Evolutionary conservation across 2,113 vertebrate species (phyloP), one percentile per base, ranked within the genome.

Genomic region (Rhodinocichla rosea): DNA sequence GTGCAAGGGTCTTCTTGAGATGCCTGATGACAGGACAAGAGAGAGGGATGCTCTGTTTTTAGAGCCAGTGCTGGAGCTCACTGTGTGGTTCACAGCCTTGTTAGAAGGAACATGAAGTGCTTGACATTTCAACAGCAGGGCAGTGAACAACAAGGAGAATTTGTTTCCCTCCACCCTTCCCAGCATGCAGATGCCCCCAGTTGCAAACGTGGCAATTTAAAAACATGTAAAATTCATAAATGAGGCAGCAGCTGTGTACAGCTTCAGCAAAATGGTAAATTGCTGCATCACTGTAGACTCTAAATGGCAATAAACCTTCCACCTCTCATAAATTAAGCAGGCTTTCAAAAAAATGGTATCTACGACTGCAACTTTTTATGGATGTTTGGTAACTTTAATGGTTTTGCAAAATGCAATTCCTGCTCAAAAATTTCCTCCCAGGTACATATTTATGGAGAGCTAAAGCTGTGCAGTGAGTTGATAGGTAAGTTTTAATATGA

Each of bases 271-370:
- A 97, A 96, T 95, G 95, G 77, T 96, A 91, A 97, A 96, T 98
- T 97, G 97, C 97, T 96, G 97, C 96, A 97, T 98, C 94, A 96
- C 96, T 90, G 87, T 86, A 95, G 97, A 96, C 97, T 98, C 97
- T 97, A 97, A 98, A 98, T 98, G 97, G 97, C 97, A 98, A 97
- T 98, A 98, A 98, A 98, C 98, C 97, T 98, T 98, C 97, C 98
- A 98, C 97, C 98, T 98, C 98, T 97, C 98, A 97, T 98, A 98
- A 98, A 98, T 98, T 97, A 98, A 98, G 97, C 97, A 98, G 97
- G 89, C 97, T 97, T 98, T 98, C 49, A 95, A 97, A 97, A 97
- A 98, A 98, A 97, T 80, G 83, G 52, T 97, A 97, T 97, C 98
- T 97, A 76, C 96, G 95, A 93, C 97, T 97, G 97, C 97, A 98